Conservation (phyloP, 2,797 vertebrate genomes). For the Paedocypris micromegethes region DNA sequence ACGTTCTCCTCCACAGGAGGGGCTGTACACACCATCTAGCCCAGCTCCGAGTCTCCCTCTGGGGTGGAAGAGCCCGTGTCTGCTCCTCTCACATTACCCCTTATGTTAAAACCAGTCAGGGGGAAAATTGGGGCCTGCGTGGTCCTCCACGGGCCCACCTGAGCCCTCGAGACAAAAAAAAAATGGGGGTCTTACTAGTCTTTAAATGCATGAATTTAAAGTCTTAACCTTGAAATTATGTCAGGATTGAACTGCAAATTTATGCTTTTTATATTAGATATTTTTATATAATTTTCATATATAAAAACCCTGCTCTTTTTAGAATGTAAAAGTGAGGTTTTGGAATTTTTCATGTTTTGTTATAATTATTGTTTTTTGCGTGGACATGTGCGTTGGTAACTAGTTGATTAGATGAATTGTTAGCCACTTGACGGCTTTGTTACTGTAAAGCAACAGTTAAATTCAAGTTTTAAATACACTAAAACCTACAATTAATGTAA, state of each 20-base stretch:
- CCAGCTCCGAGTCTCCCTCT: slow-evolving; percentile 29
- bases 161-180: slow-evolving; percentile 57
- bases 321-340: too few species aligned
- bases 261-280: neutral
- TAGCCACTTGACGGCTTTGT: too few species aligned
- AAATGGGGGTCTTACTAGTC: slow-evolving; percentile 44
- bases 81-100: slow-evolving; percentile 68
- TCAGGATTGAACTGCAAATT: slow-evolving; percentile 35
- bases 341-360: too few species aligned
- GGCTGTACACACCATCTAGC: slow-evolving; percentile 1
- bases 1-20: slow-evolving; percentile 49
- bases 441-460: too few species aligned
- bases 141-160: slow-evolving; percentile 64
- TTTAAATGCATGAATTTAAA: slow-evolving; percentile 53
- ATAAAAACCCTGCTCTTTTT: too few species aligned
- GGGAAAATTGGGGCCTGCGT: slow-evolving; percentile 73
- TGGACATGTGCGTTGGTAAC: too few species aligned
- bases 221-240: slow-evolving; percentile 45
- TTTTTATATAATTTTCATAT: too few species aligned
- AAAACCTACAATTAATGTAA: too few species aligned
- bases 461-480: too few species aligned
- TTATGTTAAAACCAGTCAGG: slow-evolving; percentile 79
- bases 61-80: slow-evolving; percentile 49
- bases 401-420: too few species aligned
- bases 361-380: too few species aligned